Percentiles rank a stretch among this genome's conserved stretches.
Evolutionary conservation across 1,140 invertebrate genomes (phyloP).

Genomic region (Temnothorax longispinosus): DNA sequence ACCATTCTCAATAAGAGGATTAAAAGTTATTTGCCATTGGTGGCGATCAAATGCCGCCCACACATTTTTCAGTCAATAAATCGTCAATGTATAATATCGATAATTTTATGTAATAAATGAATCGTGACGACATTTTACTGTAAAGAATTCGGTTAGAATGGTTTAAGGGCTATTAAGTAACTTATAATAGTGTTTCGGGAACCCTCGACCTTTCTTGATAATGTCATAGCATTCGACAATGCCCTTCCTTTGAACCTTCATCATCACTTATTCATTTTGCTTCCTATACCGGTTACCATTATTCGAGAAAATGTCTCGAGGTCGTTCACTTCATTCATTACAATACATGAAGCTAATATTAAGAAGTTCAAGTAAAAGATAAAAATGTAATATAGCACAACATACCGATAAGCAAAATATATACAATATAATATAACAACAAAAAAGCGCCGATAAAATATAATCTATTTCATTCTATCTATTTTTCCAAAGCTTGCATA

Average conservation of each 20-base stretch:
- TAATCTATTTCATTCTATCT: neutral
- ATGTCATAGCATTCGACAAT: constrained; percentile 67
- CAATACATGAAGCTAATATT: no score
- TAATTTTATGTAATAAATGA: constrained; percentile 1
- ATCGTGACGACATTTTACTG: neutral
- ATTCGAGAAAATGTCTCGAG: constrained; percentile 37
- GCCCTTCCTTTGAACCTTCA: neutral
- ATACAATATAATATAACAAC: neutral
- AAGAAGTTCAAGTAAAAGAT: neutral
- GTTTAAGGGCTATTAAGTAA: neutral
- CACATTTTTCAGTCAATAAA: neutral
- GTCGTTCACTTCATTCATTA: neutral
- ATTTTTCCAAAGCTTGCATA: neutral
- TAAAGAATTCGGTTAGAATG: neutral
- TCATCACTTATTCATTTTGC: neutral
- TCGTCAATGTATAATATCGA: neutral
- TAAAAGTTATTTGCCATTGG: neutral
- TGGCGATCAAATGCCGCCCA: neutral
- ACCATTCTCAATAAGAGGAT: neutral
- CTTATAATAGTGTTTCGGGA: neutral
- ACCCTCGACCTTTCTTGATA: constrained; percentile 69
- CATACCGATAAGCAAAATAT: neutral
- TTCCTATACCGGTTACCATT: constrained; percentile 16
- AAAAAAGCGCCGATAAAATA: neutral
- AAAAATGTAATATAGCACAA: neutral